phyloP scores from a whole-genome alignment of 2,888 invertebrate genomes.

The Anaspis maculata region DNA sequence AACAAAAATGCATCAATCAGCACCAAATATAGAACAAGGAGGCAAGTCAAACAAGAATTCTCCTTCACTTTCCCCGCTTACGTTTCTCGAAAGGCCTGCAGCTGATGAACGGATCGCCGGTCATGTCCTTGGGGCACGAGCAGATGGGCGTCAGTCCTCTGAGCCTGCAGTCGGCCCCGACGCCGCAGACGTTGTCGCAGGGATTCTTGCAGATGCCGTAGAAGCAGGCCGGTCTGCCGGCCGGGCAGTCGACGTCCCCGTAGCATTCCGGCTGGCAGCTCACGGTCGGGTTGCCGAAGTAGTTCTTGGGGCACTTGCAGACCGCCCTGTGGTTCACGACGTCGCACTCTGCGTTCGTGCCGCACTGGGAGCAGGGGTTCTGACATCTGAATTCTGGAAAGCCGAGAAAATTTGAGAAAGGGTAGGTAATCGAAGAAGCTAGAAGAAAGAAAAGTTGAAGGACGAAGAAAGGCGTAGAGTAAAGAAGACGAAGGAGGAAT shows the following conservation, averaged over 20 bases:
- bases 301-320: slow-evolving; percentile 67
- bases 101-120: slow-evolving; percentile 74
- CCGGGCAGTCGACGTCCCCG: slow-evolving; percentile 70
- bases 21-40: too few species aligned
- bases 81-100: slow-evolving; percentile 76
- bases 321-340: slow-evolving; percentile 67
- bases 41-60: too few species aligned
- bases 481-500: too few species aligned
- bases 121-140: slow-evolving; percentile 79
- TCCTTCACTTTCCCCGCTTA: slow-evolving; percentile 37
- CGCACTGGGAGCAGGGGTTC: slow-evolving; percentile 69
- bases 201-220: slow-evolving; percentile 78
- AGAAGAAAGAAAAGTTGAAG: too few species aligned
- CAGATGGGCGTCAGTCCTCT: slow-evolving; percentile 75
- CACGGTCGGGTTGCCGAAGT: slow-evolving; percentile 67
- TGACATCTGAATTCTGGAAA: slow-evolving; percentile 64
- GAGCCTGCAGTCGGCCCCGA: slow-evolving; percentile 71
- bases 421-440: too few species aligned
- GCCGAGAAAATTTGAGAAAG: too few species aligned
- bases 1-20: too few species aligned
- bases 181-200: slow-evolving; percentile 72
- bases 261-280: slow-evolving; percentile 76
- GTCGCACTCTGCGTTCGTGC: slow-evolving; percentile 69
- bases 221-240: slow-evolving; percentile 68
- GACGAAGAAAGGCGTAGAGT: too few species aligned